Evolutionary conservation across 1,140 invertebrate species (phyloP), one percentile per base, ranked within the genome.

Genomic region (Calosoma granatense): DNA sequence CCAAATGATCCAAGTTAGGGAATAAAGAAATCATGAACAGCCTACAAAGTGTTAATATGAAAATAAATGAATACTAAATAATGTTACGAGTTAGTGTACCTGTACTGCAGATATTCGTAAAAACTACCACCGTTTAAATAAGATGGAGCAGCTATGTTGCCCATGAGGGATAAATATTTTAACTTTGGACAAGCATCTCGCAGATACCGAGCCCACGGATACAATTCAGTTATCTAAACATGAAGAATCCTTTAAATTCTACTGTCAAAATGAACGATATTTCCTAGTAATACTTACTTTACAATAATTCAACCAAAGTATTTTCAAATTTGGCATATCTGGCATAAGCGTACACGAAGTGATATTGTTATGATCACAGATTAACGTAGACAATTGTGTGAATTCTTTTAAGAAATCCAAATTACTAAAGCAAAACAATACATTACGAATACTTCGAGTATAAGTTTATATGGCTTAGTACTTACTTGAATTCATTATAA

Each of bases 281-380:
- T n/a, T 30, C 26, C 14, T 30, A 51, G 19, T 54, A 54, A 54
- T 22, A 39, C 56, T 59, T 52, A 68, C 64, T 56, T 79, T 79
- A 64, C 90, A 91, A 63, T 87, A 78, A 70, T 92, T 90, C 22
- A 90, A 61, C 87, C 87, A 91, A 2, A 91, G 68, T 23, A 88
- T 76, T 62, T 83, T 78, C n/a, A 90, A 67, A 61, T 78, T 78
- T 12, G 80, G 79, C 64, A 87, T 70, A n/a, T 72, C 72, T 2
- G 87, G 86, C 26, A 90, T 78, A n/a, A 76, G 67, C 20, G 80
- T 80, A 20, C 80, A 73, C 1, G 81, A 80, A 41, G 76, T 79
- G 41, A 90, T 79, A 1, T 76, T 73, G 69, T 90, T 90, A 61
- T 85, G 79, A 70, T 91, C 88, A 47, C 86, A 73, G 62, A 90